Conservation (phyloP, 2,113 vertebrate species). For the Petaurus breviceps region DNA sequence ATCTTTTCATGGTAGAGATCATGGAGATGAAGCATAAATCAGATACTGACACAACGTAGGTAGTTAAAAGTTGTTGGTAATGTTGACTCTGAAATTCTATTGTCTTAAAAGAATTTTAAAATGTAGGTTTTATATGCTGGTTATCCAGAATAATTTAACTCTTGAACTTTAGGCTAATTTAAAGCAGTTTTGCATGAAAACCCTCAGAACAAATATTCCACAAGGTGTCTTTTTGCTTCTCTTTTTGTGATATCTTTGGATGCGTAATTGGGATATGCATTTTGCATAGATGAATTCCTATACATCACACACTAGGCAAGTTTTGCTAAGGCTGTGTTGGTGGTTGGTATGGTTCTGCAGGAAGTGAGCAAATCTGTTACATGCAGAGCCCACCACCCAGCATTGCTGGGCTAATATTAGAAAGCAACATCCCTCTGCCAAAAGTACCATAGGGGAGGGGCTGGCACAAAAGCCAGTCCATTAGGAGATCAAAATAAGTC, state of each 20-base stretch:
- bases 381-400: background rate
- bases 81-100: background rate
- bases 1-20: slow-evolving; percentile 98
- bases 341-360: background rate
- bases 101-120: background rate
- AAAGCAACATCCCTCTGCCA: background rate
- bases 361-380: background rate
- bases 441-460: background rate
- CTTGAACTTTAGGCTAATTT: background rate
- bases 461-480: background rate
- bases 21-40: slow-evolving; percentile 99
- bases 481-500: background rate
- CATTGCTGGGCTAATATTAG: background rate
- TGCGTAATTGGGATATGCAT: background rate
- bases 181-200: background rate
- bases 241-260: background rate
- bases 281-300: background rate
- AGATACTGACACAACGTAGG: slow-evolving; percentile 96
- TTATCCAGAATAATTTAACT: background rate
- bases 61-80: background rate
- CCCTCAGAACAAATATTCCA: background rate
- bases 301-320: background rate
- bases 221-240: background rate
- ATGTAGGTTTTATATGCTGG: background rate
- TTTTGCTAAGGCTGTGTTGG: background rate